Evolutionary conservation across 1,140 invertebrate genomes (phyloP).

Genomic region (Heliconius himera): DNA sequence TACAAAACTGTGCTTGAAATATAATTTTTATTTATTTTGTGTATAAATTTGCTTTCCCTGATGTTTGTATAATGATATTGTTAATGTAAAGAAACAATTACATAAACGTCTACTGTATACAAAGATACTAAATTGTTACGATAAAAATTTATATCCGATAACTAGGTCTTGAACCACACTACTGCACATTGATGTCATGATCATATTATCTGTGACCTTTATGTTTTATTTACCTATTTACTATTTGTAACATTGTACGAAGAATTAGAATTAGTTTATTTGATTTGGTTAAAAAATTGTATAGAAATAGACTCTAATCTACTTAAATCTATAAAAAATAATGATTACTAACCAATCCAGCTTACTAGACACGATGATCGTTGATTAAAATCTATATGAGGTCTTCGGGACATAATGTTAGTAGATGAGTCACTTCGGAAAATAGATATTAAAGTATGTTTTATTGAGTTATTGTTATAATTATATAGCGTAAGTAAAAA

Average conservation of each 20-base stretch:
- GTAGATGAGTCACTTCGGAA: no score
- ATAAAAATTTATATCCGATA: conserved; percentile 18
- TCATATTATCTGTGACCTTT: conserved; percentile 24
- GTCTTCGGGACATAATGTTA: no score
- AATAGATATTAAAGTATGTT: not conserved
- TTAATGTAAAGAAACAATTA: not conserved
- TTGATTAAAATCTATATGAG: no score
- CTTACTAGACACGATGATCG: no score
- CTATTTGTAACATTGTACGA: conserved; percentile 8
- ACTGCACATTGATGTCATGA: conserved; percentile 30
- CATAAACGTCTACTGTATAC: not conserved
- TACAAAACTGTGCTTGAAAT: not conserved
- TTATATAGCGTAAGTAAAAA: no score
- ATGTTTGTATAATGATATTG: not conserved
- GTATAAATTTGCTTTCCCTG: not conserved
- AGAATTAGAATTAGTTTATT: not conserved
- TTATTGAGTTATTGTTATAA: not conserved
- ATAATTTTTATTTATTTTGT: not conserved
- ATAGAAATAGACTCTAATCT: not conserved
- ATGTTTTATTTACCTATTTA: conserved; percentile 15
- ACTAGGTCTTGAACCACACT: conserved; percentile 11
- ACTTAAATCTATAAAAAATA: not conserved
- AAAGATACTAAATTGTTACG: conserved; percentile 18
- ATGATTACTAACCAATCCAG: not conserved
- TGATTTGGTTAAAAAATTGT: not conserved